Percentiles rank a stretch among this genome's conserved stretches.
These are phyloP conservation scores for Empidonax alnorum DNA, from an alignment of 2,113 vertebrate species.

Conservation along the genomic window DNA sequence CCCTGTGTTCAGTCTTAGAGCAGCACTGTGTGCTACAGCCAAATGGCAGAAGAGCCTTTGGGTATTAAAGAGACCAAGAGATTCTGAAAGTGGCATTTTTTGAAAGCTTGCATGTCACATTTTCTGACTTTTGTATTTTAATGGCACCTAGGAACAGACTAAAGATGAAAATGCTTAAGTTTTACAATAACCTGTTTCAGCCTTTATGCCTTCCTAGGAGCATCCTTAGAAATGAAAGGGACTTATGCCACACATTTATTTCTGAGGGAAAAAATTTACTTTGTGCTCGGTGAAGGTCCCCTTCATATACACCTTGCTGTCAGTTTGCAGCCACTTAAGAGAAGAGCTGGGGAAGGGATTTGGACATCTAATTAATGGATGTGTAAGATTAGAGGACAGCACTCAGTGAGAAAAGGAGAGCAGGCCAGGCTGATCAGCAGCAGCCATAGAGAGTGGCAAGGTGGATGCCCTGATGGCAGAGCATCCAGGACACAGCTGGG, in stretches of 20 bases:
- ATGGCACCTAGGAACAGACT: not conserved
- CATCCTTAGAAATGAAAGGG: not conserved
- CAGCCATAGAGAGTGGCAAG: not conserved
- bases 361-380: not conserved
- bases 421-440: not conserved
- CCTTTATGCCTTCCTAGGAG: not conserved
- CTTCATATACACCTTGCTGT: not conserved
- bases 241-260: not conserved
- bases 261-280: not conserved
- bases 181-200: not conserved
- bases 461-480: not conserved
- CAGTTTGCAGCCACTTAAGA: not conserved
- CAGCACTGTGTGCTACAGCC: not conserved
- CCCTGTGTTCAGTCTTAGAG: not conserved
- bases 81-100: not conserved
- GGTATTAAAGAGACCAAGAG: not conserved
- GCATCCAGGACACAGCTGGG: not conserved
- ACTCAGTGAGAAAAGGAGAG: not conserved
- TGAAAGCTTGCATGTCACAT: not conserved
- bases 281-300: not conserved
- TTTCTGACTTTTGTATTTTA: not conserved
- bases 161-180: not conserved
- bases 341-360: not conserved
- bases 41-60: not conserved
- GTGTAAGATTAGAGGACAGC: not conserved